phyloP scores from a whole-genome alignment of 2,888 invertebrate genomes.

The Augochlorella aurata region DNA sequence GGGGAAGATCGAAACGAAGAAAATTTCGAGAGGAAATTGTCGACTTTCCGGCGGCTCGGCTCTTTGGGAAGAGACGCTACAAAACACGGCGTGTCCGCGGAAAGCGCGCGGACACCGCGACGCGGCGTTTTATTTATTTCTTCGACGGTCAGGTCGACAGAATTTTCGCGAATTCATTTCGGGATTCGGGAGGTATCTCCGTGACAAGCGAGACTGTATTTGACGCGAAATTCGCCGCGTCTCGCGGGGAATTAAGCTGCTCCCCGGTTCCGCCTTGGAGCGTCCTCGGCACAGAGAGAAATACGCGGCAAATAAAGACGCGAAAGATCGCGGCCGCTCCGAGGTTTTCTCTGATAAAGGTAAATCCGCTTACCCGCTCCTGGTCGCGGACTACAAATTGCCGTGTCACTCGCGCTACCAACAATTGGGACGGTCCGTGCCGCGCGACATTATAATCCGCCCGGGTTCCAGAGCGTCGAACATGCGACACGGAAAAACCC shows the following conservation, averaged over 20 bases:
- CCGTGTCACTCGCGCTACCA: neutral
- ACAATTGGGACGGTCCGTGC: neutral
- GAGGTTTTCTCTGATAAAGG: slow-evolving; percentile 3
- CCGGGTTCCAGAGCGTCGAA: neutral
- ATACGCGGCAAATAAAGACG: slow-evolving; percentile 1
- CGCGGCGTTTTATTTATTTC: too few species aligned
- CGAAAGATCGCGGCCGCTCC: neutral
- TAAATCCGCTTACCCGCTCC: slow-evolving; percentile 8
- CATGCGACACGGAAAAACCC: neutral
- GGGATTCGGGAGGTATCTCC: too few species aligned
- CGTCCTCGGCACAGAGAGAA: neutral
- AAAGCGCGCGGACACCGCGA: neutral
- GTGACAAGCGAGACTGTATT: too few species aligned
- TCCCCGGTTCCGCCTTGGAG: neutral
- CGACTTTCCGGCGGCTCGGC: neutral
- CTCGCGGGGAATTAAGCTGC: neutral
- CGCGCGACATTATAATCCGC: slow-evolving; percentile 9
- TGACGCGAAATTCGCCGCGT: neutral
- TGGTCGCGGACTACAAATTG: neutral
- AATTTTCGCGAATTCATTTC: too few species aligned
- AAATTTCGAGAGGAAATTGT: neutral
- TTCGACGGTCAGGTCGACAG: too few species aligned
- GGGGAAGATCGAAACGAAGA: neutral
- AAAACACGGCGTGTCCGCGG: too few species aligned
- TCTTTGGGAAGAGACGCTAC: neutral